Base-by-base conservation (phyloP, 1,140 invertebrate species). In the Drosophila busckii region DNA sequence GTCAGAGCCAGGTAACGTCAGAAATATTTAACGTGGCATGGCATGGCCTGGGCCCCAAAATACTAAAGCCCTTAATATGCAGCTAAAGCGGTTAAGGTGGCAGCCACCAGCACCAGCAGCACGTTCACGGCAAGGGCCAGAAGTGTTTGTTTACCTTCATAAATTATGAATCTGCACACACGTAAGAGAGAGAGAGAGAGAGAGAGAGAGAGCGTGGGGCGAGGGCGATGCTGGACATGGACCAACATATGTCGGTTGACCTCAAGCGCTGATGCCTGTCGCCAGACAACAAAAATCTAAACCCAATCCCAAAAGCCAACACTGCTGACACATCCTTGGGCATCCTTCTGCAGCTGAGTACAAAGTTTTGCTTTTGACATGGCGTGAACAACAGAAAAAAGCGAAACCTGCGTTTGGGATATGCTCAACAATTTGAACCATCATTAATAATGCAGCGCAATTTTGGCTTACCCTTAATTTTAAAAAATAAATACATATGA, bases 81-180 rank as follows among this genome's bases (percentile, higher is more conserved):
- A 37, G 46, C 29, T 16, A n/a, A 42, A 56, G 53, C 48, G 53
- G 69, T 12, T 34, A 10, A 29, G 50, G 35, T 8, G 4, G 22
- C 22, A 23, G 22, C 22, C 22, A n/a, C n/a, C 20, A 15, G 25
- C 34, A 22, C 28, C 16, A 6, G 25, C 31, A 53, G 31, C 41
- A 42, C 52, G 54, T 26, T 23, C 32, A 34, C 20, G 29, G 23
- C 20, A 13, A 46, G 45, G 68, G 49, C 49, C 54, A 69, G 49
- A 46, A 82, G 68, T 82, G 73, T 82, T 80, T 80, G 75, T 67
- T 82, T 80, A 82, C 73, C 75, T 82, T 61, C 73, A 80, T 80
- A 82, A 82, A 82, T 80, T 80, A 80, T 82, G 80, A 80, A 82
- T 80, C 78, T 55, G 65, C 68, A 65, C n/a, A n/a, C n/a, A n/a